Evolutionary conservation across 2,888 invertebrate species (phyloP).

Genomic region (Artemia sinica): DNA sequence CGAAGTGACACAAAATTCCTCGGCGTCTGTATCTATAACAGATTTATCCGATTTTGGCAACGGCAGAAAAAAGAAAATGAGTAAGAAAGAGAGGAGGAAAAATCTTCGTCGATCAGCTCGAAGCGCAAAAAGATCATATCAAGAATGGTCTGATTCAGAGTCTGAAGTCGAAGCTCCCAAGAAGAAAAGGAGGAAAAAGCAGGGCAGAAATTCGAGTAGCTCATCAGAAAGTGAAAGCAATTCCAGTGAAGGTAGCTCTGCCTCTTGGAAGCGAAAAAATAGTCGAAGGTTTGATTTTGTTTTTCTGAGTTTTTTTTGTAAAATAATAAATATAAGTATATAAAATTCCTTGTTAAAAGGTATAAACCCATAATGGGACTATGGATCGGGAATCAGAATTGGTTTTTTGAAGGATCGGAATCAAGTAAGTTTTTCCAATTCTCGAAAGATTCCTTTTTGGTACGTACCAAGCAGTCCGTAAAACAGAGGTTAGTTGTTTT

Average conservation of each 20-base stretch:
- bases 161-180: not conserved
- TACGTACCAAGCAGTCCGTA: no score
- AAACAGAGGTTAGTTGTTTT: no score
- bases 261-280: not conserved
- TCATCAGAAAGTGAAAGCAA: slow-evolving; percentile 1
- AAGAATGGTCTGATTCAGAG: slow-evolving; percentile 10
- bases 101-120: slow-evolving; percentile 6
- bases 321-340: no score
- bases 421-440: no score
- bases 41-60: not conserved
- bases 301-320: no score
- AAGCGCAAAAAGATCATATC: not conserved
- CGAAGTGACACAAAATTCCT: no score
- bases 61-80: not conserved
- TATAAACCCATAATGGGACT: no score
- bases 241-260: not conserved
- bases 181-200: not conserved
- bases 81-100: not conserved
- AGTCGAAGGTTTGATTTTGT: no score
- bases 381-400: no score
- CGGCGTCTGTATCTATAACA: not conserved
- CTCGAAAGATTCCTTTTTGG: no score
- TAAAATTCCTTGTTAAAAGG: no score
- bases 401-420: no score
- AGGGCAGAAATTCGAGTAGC: not conserved